phyloP scores from a whole-genome alignment of 2,888 invertebrate species.

The Camponotus fellah region DNA sequence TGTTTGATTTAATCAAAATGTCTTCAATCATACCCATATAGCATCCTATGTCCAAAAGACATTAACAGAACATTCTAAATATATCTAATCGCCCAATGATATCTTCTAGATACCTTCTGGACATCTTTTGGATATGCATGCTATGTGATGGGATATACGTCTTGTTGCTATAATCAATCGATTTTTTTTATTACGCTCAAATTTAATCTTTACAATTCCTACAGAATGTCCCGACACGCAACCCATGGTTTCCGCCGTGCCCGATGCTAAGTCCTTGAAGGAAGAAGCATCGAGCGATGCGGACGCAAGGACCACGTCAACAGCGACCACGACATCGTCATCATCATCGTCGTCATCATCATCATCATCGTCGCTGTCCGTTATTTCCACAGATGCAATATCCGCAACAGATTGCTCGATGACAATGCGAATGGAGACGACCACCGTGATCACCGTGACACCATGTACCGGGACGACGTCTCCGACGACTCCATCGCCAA shows the following conservation, averaged over 20 bases:
- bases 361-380: background rate
- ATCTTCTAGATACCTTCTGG: too few species aligned
- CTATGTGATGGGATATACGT: too few species aligned
- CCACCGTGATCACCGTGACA: conserved; percentile 52
- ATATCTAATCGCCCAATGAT: too few species aligned
- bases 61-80: too few species aligned
- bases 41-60: too few species aligned
- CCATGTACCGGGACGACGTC: conserved; percentile 44
- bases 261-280: conserved; percentile 27
- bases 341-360: conserved; percentile 17
- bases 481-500: background rate
- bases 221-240: conserved; percentile 58
- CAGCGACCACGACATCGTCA: conserved; percentile 12
- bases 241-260: conserved; percentile 43
- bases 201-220: background rate
- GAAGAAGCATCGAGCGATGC: conserved; percentile 42
- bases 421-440: conserved; percentile 52
- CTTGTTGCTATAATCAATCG: too few species aligned
- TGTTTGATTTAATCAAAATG: too few species aligned
- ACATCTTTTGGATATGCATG: too few species aligned
- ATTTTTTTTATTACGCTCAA: background rate
- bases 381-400: background rate
- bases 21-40: too few species aligned
- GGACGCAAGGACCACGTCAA: conserved; percentile 11
- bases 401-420: conserved; percentile 26